phyloP scores from a whole-genome alignment of 2,113 vertebrate genomes.

The Chelonoidis abingdonii region DNA sequence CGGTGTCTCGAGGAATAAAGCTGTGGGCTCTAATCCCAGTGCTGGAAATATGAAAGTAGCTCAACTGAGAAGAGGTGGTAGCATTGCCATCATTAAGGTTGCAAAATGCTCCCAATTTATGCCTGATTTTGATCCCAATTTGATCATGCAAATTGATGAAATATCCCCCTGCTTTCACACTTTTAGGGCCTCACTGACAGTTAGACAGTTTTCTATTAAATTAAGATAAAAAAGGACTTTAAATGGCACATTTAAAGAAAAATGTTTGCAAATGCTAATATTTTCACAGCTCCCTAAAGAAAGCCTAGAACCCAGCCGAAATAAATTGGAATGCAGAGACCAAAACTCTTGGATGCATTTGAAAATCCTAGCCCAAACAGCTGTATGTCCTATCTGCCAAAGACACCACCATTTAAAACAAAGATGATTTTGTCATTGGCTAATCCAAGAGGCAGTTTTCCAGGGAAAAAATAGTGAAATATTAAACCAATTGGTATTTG shows the following conservation, averaged over 20 bases:
- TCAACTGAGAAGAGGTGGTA: not conserved
- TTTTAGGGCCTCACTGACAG: not conserved
- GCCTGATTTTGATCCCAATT: not conserved
- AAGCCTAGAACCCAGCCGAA: conserved; percentile 57
- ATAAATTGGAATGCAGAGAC: conserved; percentile 66
- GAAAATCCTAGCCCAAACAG: conserved; percentile 62
- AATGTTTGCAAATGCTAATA: conserved; percentile 57
- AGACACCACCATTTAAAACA: conserved; percentile 64
- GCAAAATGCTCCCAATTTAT: not conserved
- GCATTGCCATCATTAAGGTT: not conserved
- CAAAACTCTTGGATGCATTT: conserved; percentile 46
- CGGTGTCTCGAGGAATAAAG: not conserved
- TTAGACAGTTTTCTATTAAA: conserved; percentile 13
- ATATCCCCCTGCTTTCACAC: not conserved
- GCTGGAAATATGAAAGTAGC: not conserved
- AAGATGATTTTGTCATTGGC: conserved; percentile 50
- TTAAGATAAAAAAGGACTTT: conserved; percentile 28
- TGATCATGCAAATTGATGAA: not conserved
- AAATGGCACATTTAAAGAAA: conserved; percentile 13
- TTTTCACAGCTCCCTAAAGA: conserved; percentile 43
- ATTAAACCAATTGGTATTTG: conserved; percentile 66
- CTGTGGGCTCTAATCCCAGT: not conserved
- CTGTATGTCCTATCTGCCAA: conserved; percentile 24
- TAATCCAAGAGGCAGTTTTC: conserved; percentile 35
- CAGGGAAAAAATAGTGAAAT: conserved; percentile 60